A percentile compares a stretch with the other conserved stretches of the same genome.
These are phyloP conservation scores for Odontomachus brunneus DNA, from an alignment of 1,140 invertebrate species.

Conservation along the genomic window DNA sequence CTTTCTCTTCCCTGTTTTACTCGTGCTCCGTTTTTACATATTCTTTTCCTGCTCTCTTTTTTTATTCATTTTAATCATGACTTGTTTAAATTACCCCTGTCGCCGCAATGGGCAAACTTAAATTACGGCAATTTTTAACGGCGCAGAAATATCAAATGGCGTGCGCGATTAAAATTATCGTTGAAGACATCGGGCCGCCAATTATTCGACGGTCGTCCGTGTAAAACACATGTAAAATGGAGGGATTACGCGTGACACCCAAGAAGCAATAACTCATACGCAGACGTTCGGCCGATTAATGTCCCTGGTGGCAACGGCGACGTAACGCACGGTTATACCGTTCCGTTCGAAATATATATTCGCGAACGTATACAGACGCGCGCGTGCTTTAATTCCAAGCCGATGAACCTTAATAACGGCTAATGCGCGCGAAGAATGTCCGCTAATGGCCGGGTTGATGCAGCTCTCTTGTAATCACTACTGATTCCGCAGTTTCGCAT, in stretches of 20 bases:
- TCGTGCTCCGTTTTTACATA: no score
- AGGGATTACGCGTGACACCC: constrained; percentile 14
- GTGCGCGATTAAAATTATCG: background rate
- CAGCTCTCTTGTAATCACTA: constrained; percentile 48
- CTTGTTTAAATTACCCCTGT: no score
- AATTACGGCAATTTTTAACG: background rate
- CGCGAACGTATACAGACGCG: constrained; percentile 26
- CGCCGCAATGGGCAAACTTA: no score
- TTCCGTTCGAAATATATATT: constrained; percentile 51
- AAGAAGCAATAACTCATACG: constrained; percentile 46
- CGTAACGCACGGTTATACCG: constrained; percentile 39
- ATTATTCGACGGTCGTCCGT: constrained; percentile 9
- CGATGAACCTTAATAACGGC: constrained; percentile 62
- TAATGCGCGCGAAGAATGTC: constrained; percentile 46
- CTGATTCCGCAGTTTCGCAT: constrained; percentile 36
- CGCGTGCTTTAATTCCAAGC: constrained; percentile 58
- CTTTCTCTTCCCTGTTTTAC: no score
- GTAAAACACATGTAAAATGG: constrained; percentile 31
- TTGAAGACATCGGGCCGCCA: background rate
- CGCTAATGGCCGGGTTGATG: constrained; percentile 57
- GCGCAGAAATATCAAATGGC: background rate
- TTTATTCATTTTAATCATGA: no score
- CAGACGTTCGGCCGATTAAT: constrained; percentile 58
- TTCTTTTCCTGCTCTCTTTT: no score
- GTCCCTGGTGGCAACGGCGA: constrained; percentile 24